Evolutionary conservation across 2,113 vertebrate genomes (phyloP).

Genomic region (Propithecus coquereli): DNA sequence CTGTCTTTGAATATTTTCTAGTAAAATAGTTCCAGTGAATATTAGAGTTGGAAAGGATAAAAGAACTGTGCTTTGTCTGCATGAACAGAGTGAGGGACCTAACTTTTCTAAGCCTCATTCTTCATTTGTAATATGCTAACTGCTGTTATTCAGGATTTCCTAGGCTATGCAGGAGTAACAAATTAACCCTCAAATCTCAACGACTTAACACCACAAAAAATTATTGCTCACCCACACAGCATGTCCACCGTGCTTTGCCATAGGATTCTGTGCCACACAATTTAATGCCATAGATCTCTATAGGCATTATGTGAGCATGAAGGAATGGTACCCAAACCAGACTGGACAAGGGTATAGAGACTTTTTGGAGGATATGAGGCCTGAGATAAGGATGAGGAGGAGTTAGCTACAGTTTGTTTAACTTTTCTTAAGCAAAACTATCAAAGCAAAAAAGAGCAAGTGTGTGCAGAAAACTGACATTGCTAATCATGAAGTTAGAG

Average conservation of each 20-base stretch:
- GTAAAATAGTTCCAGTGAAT: constrained; percentile 28
- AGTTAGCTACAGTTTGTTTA: background rate
- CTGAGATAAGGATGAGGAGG: background rate
- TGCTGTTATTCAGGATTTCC: background rate
- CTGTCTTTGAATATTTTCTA: constrained; percentile 29
- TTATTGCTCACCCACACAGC: background rate
- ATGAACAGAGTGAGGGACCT: background rate
- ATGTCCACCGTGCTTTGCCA: background rate
- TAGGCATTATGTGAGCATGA: background rate
- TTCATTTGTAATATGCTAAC: background rate
- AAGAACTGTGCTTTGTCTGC: background rate
- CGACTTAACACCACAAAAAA: background rate
- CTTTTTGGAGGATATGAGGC: background rate
- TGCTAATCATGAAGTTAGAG: background rate
- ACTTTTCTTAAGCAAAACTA: background rate
- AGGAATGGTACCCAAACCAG: background rate
- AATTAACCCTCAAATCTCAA: background rate
- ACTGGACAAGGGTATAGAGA: background rate
- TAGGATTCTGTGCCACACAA: background rate
- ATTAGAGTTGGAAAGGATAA: background rate
- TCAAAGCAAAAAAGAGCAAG: background rate
- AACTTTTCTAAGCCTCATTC: background rate
- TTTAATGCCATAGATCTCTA: background rate
- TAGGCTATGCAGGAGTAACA: background rate
- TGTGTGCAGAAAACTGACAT: background rate